Evolutionary conservation across 2,888 invertebrate species (phyloP).

Genomic region (Vannuccia rotundouncinata): DNA sequence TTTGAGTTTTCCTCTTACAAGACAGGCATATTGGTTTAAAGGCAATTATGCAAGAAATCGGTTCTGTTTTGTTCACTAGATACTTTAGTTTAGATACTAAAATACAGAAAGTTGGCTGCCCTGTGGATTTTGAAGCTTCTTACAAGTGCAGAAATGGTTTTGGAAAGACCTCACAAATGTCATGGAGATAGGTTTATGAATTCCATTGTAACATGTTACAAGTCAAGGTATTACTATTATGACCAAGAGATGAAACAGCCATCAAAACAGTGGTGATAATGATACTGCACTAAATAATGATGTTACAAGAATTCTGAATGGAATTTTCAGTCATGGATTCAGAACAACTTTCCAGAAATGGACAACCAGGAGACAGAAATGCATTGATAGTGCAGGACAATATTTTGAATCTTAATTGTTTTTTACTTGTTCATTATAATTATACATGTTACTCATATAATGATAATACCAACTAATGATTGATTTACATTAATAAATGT

Average conservation of each 20-base stretch:
- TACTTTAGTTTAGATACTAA: not conserved
- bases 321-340: not conserved
- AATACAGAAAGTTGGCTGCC: slow-evolving; percentile 6
- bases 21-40: not conserved
- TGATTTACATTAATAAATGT: not conserved
- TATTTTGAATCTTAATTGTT: not conserved
- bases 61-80: not conserved
- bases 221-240: slow-evolving; percentile 23
- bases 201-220: slow-evolving; percentile 8
- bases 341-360: not conserved
- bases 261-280: not conserved
- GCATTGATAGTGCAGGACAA: slow-evolving; percentile 19
- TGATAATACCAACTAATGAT: not conserved
- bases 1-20: not conserved
- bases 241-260: not conserved
- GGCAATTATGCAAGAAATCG: not conserved
- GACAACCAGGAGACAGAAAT: not conserved
- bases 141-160: not conserved
- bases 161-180: not conserved
- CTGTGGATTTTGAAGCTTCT: not conserved
- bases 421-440: not conserved
- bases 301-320: slow-evolving; percentile 4
- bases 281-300: not conserved
- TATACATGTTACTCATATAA: not conserved
- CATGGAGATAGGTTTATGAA: slow-evolving; percentile 22